Evolutionary conservation across 2,888 invertebrate species (phyloP).

Genomic region (Heliconius aoede): DNA sequence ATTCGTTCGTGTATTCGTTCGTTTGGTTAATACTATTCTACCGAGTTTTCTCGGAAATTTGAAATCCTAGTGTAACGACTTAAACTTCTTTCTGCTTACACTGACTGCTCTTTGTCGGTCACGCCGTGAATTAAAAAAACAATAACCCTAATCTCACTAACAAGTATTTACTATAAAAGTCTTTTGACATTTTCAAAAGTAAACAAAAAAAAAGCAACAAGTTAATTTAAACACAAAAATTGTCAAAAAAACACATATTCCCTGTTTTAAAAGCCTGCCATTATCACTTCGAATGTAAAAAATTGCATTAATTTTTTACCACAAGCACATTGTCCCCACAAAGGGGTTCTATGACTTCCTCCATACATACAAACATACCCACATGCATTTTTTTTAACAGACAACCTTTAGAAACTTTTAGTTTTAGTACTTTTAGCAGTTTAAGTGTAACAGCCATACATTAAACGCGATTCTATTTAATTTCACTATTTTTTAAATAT

Average conservation of each 20-base stretch:
- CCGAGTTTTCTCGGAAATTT: not conserved
- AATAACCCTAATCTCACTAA: not conserved
- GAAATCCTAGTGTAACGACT: no score
- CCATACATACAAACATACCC: constrained; percentile 6
- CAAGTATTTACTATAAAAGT: not conserved
- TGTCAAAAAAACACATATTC: not conserved
- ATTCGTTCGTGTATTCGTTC: no score
- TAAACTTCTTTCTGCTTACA: not conserved
- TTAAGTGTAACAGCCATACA: constrained; percentile 16
- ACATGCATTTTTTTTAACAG: not conserved
- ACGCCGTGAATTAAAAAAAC: no score
- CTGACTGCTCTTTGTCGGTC: no score
- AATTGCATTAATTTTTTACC: constrained; percentile 11
- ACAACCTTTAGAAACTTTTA: constrained; percentile 22
- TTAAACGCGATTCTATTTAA: constrained; percentile 19
- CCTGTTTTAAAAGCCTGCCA: not conserved
- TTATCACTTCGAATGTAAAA: constrained; percentile 4
- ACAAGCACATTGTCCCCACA: not conserved
- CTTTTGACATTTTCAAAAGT: not conserved
- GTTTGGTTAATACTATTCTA: no score
- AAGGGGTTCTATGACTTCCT: not conserved
- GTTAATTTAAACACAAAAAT: not conserved
- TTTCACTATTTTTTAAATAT: constrained; percentile 47
- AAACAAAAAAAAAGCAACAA: not conserved
- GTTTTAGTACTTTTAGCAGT: constrained; percentile 9